Base-by-base conservation (phyloP, 2,797 vertebrate genomes). In the Mus minutoides region DNA sequence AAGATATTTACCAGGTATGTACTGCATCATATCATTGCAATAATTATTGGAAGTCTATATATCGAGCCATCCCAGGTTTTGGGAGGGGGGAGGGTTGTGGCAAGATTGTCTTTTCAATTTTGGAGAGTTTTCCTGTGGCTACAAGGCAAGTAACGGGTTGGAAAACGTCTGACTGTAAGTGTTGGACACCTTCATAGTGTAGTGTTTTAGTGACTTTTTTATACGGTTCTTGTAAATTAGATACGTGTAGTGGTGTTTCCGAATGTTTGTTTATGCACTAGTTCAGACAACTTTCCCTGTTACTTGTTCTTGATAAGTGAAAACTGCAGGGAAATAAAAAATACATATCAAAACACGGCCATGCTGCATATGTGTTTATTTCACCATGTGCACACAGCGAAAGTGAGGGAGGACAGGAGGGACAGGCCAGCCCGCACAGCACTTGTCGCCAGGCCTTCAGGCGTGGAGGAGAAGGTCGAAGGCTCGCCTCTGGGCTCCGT, bases 281-380 rank as follows among this genome's bases (percentile, higher is more conserved):
- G 98, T 99, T 99, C 99, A 99, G 99, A 99, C 99, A 99, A 98
- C 98, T 99, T 99, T 99, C 99, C 99, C 99, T 99, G 99, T 99
- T 99, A 99, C 99, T 99, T 99, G 99, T 99, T 99, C 99, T 99
- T 99, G 99, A 98, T 99, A 98, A 99, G 99, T 99, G 98, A 99
- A 99, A 99, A 99, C 99, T 99, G 99, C 99, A 99, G 99, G 99
- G 99, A 99, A 99, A 99, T 99, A 99, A 99, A 99, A 99, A 99
- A 98, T 99, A 99, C 98, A 99, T 99, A 98, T 98, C 98, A 99
- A 98, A 99, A 99, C 97, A 98, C 97, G 98, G 97, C 95, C 98
- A 98, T 94, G 97, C 98, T 98, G 98, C 98, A 97, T 95, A 98
- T 98, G 98, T 98, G 98, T 98, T 99, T 99, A 93, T 99, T 99